These are phyloP conservation scores for Lonchura striata DNA, from an alignment of 2,113 vertebrate genomes.

Conservation along the genomic window DNA sequence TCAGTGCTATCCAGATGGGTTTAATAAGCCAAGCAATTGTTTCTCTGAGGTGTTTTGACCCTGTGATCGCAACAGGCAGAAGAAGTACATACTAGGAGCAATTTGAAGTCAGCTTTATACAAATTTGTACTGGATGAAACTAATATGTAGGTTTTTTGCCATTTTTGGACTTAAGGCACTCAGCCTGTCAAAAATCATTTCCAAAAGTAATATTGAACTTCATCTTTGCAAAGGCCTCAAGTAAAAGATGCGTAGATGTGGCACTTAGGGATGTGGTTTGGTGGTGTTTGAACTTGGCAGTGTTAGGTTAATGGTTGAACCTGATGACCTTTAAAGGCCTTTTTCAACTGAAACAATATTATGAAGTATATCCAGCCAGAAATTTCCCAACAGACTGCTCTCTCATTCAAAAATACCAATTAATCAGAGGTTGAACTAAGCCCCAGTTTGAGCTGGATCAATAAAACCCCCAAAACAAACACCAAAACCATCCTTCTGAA, in stretches of 20 bases:
- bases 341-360: background rate
- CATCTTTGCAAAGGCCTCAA: background rate
- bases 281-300: background rate
- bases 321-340: background rate
- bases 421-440: background rate
- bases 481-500: background rate
- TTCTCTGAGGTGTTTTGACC: background rate
- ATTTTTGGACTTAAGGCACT: background rate
- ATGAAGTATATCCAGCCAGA: background rate
- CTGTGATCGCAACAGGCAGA: background rate
- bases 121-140: background rate
- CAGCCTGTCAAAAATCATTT: background rate
- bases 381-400: background rate
- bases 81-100: background rate
- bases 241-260: background rate
- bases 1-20: background rate
- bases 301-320: background rate
- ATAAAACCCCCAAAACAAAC: background rate
- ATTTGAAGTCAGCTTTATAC: background rate
- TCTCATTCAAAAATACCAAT: background rate
- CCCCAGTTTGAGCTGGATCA: background rate
- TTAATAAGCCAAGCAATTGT: background rate
- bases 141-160: background rate
- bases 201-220: background rate
- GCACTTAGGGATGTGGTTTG: background rate